Conservation (phyloP, 1,140 invertebrate species). For the Forficula auricularia region DNA sequence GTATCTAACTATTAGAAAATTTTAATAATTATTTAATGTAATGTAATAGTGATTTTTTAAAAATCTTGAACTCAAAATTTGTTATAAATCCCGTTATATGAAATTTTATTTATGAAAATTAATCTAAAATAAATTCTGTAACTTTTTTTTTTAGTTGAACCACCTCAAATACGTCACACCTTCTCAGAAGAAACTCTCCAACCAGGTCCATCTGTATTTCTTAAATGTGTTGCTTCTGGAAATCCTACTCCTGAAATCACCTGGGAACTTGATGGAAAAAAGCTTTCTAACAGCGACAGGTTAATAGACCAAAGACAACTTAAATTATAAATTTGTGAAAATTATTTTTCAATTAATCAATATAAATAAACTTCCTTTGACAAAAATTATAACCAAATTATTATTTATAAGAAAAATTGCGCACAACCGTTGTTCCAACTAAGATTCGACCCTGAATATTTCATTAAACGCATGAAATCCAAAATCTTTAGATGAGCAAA, state of each 20-base stretch:
- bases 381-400: too few species aligned
- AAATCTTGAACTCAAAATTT: too few species aligned
- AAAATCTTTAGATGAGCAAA: too few species aligned
- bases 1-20: too few species aligned
- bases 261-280: constrained; percentile 82
- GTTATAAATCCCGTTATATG: too few species aligned
- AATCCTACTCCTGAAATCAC: constrained; percentile 88
- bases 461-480: too few species aligned
- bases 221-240: constrained; percentile 66
- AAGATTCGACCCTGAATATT: too few species aligned
- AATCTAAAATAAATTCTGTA: constrained; percentile 4
- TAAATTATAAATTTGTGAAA: neutral
- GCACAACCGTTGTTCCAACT: too few species aligned
- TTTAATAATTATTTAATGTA: too few species aligned
- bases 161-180: constrained; percentile 67
- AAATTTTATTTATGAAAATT: too few species aligned
- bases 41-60: too few species aligned
- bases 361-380: constrained; percentile 1
- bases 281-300: constrained; percentile 60
- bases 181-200: constrained; percentile 75
- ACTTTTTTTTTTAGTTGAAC: constrained; percentile 46
- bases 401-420: too few species aligned
- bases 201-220: constrained; percentile 64
- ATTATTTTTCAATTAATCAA: constrained; percentile 18
- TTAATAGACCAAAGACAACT: constrained; percentile 22